Base-by-base conservation (phyloP, 2,113 vertebrate genomes). In the Rhinolophus ferrumequinum region DNA sequence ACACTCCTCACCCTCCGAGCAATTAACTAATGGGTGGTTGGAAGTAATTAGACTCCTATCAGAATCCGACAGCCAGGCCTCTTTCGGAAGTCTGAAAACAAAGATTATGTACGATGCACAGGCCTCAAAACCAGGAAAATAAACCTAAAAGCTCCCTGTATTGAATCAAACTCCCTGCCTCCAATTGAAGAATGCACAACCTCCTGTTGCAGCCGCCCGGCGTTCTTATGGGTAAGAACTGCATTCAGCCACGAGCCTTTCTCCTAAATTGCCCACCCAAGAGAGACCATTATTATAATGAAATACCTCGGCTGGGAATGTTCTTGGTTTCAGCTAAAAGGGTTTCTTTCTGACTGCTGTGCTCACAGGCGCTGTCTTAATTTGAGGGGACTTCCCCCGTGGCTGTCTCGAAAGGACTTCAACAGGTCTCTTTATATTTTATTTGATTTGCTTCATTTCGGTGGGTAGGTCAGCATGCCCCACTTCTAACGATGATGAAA, bases 21-120 rank as follows among this genome's bases (percentile, higher is more conserved):
- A 98, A 98, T 98, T 97, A 98, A 95, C 97, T 98, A 99, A 98
- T 98, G 97, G 97, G 90, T 79, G 88, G 93, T 76, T 97, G 81
- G 86, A 94, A 89, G 94, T 96, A 96, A 97, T 90, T 41, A 97
- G 96, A 96, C 54, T 60, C 66, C 52, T 94, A 93, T 94, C 95
- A 88, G 80, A 95, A 94, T 83, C 90, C 9, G 4, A 84, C 77
- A 90, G 87, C 95, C 94, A 91, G 62, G 44, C 24, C 79, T 83
- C 69, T 52, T 81, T 82, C 72, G 90, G 94, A 91, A 91, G 96
- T 81, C 95, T 97, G 94, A 97, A 96, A 98, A 96, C 86, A 96
- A 91, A 97, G 97, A 97, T 97, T 94, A 97, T 44, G 95, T 58
- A 21, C 8, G 11, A 52, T 8, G 15, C 54, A 73, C 5, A 19